phyloP scores from a whole-genome alignment of 1,140 invertebrate genomes.

The Ceratina australensis region DNA sequence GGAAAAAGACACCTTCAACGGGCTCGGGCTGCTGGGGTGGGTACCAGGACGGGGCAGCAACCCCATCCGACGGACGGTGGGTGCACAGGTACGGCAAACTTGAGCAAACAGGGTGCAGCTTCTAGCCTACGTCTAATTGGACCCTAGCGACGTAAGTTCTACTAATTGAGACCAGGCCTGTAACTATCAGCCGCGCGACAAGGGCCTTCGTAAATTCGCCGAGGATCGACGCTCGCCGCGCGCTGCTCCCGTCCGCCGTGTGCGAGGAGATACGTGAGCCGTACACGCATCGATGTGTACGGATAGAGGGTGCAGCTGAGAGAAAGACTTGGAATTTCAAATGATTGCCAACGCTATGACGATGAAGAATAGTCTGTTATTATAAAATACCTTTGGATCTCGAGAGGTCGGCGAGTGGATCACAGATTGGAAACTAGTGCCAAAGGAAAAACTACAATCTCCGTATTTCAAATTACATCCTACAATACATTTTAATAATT shows the following conservation, averaged over 20 bases:
- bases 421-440: no score
- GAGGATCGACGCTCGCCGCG: conserved; percentile 34
- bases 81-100: conserved; percentile 70
- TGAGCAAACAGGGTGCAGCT: conserved; percentile 78
- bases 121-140: conserved; percentile 80
- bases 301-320: no score
- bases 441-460: no score
- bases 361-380: no score
- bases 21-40: conserved; percentile 36
- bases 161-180: conserved; percentile 80
- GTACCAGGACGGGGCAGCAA: conserved; percentile 63
- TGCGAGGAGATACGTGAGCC: no score
- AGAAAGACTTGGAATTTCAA: no score
- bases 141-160: conserved; percentile 79
- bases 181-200: conserved; percentile 69
- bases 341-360: no score
- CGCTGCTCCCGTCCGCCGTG: not conserved
- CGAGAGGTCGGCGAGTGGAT: no score
- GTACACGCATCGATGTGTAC: not conserved
- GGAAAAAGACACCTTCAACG: conserved; percentile 78
- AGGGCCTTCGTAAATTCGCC: conserved; percentile 63
- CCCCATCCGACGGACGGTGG: conserved; percentile 63
- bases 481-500: no score
- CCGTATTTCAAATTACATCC: no score
- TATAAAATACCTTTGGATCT: no score